Conservation (phyloP, 2,888 invertebrate species). For the Limnephilus lunatus region DNA sequence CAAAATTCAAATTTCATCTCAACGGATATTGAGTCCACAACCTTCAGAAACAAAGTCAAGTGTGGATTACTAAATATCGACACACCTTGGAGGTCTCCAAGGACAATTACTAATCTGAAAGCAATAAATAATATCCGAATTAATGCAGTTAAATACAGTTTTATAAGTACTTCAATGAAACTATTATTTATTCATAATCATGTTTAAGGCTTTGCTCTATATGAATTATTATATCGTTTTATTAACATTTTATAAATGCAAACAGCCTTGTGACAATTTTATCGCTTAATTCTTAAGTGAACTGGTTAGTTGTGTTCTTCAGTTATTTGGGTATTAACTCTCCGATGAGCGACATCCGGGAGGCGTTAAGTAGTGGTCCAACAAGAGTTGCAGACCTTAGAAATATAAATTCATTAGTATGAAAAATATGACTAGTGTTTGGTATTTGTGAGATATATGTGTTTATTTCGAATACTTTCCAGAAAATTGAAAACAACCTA, state of each 20-base stretch:
- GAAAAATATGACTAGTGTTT: no score
- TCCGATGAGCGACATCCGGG: no score
- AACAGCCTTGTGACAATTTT: background rate
- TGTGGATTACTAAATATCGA: background rate
- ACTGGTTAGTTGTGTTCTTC: no score
- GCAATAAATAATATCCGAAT: background rate
- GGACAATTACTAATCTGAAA: background rate
- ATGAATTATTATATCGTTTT: background rate
- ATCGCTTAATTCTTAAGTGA: no score
- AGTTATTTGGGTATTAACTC: no score
- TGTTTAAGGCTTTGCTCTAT: background rate
- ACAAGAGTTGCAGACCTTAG: no score
- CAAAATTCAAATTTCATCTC: background rate
- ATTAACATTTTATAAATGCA: background rate
- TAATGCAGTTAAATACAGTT: background rate
- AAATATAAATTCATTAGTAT: no score
- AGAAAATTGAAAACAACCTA: no score
- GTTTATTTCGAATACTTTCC: no score
- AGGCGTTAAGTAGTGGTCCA: no score
- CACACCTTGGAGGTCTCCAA: background rate
- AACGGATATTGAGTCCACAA: background rate
- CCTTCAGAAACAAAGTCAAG: background rate
- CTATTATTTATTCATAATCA: background rate
- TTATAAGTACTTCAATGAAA: background rate
- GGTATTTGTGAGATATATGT: no score